Conservation (phyloP, 2,797 vertebrate species). For the Craterocephalus amniculus region DNA sequence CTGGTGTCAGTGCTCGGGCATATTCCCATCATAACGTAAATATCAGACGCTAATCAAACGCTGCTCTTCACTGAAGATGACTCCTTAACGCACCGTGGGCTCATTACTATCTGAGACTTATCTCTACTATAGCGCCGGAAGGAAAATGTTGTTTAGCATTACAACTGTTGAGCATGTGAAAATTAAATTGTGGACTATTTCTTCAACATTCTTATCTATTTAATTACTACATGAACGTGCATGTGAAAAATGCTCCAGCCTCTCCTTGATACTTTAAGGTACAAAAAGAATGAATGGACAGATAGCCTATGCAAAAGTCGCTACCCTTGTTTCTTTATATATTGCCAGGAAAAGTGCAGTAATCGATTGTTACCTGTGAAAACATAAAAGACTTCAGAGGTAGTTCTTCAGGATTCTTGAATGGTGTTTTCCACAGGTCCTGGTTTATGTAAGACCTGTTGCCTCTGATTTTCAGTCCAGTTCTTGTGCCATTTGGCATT, state of each 20-base stretch:
- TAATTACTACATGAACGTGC: not conserved
- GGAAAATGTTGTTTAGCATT: not conserved
- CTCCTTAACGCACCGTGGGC: slow-evolving; percentile 1
- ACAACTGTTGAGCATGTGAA: not conserved
- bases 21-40: slow-evolving; percentile 68
- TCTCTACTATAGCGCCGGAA: slow-evolving; percentile 2
- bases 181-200: not conserved
- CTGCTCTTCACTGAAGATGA: slow-evolving; percentile 42
- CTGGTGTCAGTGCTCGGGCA: slow-evolving; percentile 56
- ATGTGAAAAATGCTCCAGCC: not conserved
- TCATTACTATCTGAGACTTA: slow-evolving; percentile 20
- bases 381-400: not conserved
- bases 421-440: not conserved
- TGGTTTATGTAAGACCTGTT: not conserved
- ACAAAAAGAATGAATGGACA: too few species aligned
- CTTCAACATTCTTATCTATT: not conserved
- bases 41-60: slow-evolving; percentile 71
- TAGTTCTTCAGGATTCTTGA: not conserved
- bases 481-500: not conserved
- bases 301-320: not conserved
- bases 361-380: not conserved
- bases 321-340: not conserved
- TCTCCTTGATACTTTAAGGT: not conserved
- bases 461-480: not conserved
- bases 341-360: not conserved